Evolutionary conservation across 2,797 vertebrate genomes (phyloP), one percentile per base, ranked within the genome.

Genomic region (Tapirus indicus): DNA sequence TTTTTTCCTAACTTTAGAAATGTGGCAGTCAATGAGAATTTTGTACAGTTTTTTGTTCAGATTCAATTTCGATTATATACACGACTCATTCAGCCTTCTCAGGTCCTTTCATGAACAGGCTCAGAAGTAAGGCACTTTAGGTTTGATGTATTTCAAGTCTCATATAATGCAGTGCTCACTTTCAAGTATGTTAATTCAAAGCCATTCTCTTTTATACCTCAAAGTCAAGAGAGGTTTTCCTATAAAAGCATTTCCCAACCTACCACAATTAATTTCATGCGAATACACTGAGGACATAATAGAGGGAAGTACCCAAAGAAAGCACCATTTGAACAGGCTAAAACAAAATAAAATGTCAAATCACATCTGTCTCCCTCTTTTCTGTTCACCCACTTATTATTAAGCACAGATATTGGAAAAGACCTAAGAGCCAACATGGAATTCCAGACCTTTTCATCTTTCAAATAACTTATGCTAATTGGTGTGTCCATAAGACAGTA

Each of bases 111-210:
- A 86, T n/a, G 44, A 82, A 35, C 2, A 87, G n/a, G 11, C 18
- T 95, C 52, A 91, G 56, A 97, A 95, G 47, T 41, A 79, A 96
- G 91, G 25, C 27, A n/a, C 23, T 88, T 84, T 11, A 87, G 8
- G 3, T 77, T 60, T 92, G 38, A 44, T 94, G 25, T 75, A 75
- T 87, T 97, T 97, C 58, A 79, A 92, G 9, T 94, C 74, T 92
- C 7, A 69, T 35, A 29, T 54, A 87, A 96, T 60, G 16, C 2
- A 27, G 8, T 88, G 23, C 47, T 94, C 78, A 72, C 68, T 91
- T 84, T 78, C 83, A 94, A 71, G 47, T 89, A 13, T 87, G 9
- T 64, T 60, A 35, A 72, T 44, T 64, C 58, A 71, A 41, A 89
- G 10, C 4, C 8, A 89, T 83, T 80, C 23, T 79, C 69, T 94